Base-by-base conservation (phyloP, 2,797 vertebrate genomes). In the Benthosema pterotum region DNA sequence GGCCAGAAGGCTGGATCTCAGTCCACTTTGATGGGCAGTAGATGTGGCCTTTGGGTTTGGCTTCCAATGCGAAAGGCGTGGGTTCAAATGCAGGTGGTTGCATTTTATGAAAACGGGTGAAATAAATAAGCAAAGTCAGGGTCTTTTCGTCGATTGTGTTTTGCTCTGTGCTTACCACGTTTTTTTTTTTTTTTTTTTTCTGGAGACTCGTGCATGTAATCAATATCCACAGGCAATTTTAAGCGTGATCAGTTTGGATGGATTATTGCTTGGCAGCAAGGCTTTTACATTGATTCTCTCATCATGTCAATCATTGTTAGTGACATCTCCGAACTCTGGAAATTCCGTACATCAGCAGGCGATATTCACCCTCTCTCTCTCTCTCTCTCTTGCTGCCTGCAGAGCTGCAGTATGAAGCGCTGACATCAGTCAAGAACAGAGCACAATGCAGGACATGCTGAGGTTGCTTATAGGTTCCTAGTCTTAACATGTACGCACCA, bases 261-360 rank as follows among this genome's bases (percentile, higher is more conserved):
- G 87, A 90, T 90, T 91, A 90, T 91, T 88, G 88, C 88, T 84
- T 82, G 83, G 83, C 84, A 88, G 85, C 64, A 72, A 83, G 81
- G 84, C 71, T 88, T 90, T 86, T 80, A 50, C 77, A 91, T 91
- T 84, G 89, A 91, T 90, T 86, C 74, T 71, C 70, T 76, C 87
- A 83, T 90, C 86, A 89, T 90, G 89, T 90, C 91, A 88, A 89
- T 92, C 89, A 89, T 85, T 69, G 78, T 80, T 83, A 79, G 64
- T 80, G 83, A 89, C 84, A 87, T 83, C 76, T 78, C 74, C 66
- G 63, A 88, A 87, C 81, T 89, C 86, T 72, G 85, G 75, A 85
- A 76, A 80, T 83, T 84, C 79, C 73, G 76, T 60, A 87, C 83
- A 87, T 88, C 86, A 90, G 85, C 84, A 87, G 78, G 69, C 79